A percentile compares a stretch with the other conserved stretches of the same genome.
Evolutionary conservation across 2,797 vertebrate genomes (phyloP).

Genomic region (Takifugu ocellatus): DNA sequence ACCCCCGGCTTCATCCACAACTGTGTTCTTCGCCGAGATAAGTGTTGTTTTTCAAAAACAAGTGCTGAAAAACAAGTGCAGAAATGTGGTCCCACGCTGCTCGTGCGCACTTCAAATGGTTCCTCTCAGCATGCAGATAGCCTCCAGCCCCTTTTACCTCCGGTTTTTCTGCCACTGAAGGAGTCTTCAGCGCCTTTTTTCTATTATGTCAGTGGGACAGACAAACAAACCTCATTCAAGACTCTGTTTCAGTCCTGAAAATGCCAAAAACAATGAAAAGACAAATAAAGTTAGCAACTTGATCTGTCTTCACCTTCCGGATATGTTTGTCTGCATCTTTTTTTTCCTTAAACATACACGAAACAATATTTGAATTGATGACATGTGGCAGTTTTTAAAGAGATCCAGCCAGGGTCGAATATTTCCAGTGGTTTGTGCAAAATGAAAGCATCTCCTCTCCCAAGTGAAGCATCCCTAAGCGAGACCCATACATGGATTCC

Average conservation of each 20-base stretch:
- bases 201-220: conserved; percentile 26
- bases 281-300: conserved; percentile 12
- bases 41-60: conserved; percentile 47
- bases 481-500: conserved; percentile 20
- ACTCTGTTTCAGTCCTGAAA: conserved; percentile 23
- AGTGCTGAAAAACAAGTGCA: conserved; percentile 32
- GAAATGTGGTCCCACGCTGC: conserved; percentile 39
- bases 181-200: conserved; percentile 39
- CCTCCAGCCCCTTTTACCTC: conserved; percentile 26
- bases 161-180: conserved; percentile 35
- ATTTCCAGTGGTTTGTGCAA: neutral
- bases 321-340: neutral
- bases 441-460: conserved; percentile 9
- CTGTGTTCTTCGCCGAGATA: conserved; percentile 28
- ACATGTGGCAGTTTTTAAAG: conserved; percentile 16
- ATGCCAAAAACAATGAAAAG: conserved; percentile 11
- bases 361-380: conserved; percentile 14
- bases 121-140: conserved; percentile 31
- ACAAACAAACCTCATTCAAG: conserved; percentile 11
- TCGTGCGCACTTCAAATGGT: conserved; percentile 36
- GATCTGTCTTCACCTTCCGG: conserved; percentile 5
- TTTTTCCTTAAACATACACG: neutral
- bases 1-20: conserved; percentile 6
- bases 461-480: conserved; percentile 12
- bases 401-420: conserved; percentile 16